These are phyloP conservation scores for Andrena haemorrhoa DNA, from an alignment of 2,888 invertebrate species.

Conservation along the genomic window DNA sequence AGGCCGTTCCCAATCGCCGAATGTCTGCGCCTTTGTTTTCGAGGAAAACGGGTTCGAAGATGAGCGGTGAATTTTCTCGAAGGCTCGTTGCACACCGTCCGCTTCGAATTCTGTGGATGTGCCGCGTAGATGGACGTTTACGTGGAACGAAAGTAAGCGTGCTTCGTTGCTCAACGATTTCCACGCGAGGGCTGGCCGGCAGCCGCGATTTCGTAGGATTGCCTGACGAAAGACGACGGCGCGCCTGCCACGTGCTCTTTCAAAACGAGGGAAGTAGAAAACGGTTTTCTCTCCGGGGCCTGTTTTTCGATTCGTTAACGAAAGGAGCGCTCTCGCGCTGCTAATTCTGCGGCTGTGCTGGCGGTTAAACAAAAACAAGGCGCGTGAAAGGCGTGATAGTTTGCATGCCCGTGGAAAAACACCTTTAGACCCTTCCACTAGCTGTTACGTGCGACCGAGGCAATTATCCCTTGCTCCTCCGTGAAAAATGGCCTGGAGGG, in stretches of 20 bases:
- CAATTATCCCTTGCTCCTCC: neutral
- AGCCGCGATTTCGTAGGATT: constrained; percentile 43
- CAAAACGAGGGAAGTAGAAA: constrained; percentile 23
- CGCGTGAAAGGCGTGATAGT: neutral
- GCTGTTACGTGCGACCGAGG: neutral
- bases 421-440: neutral
- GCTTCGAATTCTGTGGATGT: constrained; percentile 27
- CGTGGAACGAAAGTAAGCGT: constrained; percentile 67
- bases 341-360: neutral
- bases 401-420: neutral
- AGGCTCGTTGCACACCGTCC: too few species aligned
- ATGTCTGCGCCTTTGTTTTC: too few species aligned
- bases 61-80: too few species aligned
- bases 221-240: constrained; percentile 44
- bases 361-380: neutral
- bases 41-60: too few species aligned
- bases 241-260: constrained; percentile 4
- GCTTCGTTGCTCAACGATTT: constrained; percentile 39
- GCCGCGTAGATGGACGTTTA: constrained; percentile 25
- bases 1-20: too few species aligned
- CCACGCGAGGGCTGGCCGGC: neutral
- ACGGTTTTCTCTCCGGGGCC: neutral
- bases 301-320: neutral
- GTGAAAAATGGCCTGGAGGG: neutral
- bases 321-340: neutral